A percentile compares a stretch with the other conserved stretches of the same genome.
phyloP scores from a whole-genome alignment of 2,113 vertebrate genomes.

The Prietella phreatophila region DNA sequence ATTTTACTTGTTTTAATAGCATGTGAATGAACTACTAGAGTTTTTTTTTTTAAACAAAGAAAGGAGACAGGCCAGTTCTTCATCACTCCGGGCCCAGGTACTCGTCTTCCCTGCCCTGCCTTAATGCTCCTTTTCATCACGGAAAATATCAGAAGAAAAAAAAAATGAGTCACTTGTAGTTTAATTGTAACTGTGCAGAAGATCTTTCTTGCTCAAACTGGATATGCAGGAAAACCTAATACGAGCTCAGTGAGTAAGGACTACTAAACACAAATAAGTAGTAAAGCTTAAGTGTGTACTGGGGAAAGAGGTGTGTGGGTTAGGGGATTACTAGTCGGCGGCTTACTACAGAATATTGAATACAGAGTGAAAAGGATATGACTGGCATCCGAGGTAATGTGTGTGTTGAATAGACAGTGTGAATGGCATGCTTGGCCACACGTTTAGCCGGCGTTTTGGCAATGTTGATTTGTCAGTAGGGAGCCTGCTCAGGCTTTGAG shows the following conservation, averaged over 20 bases:
- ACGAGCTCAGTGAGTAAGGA: not conserved
- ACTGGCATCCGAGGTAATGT: not conserved
- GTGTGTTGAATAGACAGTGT: conserved; percentile 15
- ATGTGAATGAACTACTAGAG: too few species aligned
- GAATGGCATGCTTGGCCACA: conserved; percentile 17
- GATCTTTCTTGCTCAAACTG: not conserved
- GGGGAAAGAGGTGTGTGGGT: not conserved
- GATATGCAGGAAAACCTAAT: not conserved
- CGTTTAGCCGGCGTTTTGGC: conserved; percentile 1
- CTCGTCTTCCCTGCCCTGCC: not conserved
- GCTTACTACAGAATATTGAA: not conserved
- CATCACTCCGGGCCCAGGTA: not conserved
- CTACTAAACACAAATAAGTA: not conserved
- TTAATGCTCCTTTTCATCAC: not conserved
- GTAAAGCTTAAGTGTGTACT: not conserved
- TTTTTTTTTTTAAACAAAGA: not conserved
- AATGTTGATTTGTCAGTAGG: conserved; percentile 36
- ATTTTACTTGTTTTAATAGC: not conserved
- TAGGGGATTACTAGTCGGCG: not conserved
- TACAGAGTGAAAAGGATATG: not conserved
- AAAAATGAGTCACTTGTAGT: not conserved
- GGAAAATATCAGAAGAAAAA: not conserved
- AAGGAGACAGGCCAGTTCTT: not conserved
- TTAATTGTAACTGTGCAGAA: not conserved
- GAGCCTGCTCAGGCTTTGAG: conserved; percentile 41